Conservation (phyloP, 2,888 invertebrate genomes). For the Thymelicus acteon region DNA sequence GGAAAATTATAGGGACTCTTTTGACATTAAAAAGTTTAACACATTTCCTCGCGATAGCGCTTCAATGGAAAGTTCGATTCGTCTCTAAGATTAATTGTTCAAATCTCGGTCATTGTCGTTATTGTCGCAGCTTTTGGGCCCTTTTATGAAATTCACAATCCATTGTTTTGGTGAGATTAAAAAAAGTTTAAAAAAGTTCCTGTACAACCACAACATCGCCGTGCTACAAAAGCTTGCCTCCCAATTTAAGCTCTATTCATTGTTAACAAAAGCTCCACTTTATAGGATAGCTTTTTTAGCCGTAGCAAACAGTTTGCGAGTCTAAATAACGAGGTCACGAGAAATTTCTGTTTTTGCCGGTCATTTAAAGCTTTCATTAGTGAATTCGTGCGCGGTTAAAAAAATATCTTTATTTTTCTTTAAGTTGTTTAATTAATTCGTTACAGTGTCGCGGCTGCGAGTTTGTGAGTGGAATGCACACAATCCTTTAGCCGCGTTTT, state of each 20-base stretch:
- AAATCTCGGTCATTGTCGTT: constrained; percentile 65
- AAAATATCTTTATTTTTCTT: constrained; percentile 70
- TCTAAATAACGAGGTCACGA: constrained; percentile 77
- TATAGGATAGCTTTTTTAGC: constrained; percentile 42
- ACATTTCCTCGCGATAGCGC: constrained; percentile 25
- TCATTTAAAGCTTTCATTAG: constrained; percentile 82
- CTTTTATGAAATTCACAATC: constrained; percentile 74
- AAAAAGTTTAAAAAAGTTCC: constrained; percentile 71
- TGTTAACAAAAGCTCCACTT: constrained; percentile 39
- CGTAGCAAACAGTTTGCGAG: constrained; percentile 59
- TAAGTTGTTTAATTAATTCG: constrained; percentile 62
- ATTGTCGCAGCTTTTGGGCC: constrained; percentile 72
- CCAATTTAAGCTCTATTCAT: constrained; percentile 37
- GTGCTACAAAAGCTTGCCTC: constrained; percentile 33
- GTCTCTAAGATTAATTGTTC: constrained; percentile 77
- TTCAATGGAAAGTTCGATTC: constrained; percentile 63
- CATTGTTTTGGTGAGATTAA: constrained; percentile 77
- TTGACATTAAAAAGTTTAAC: constrained; percentile 32
- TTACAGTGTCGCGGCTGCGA: constrained; percentile 40
- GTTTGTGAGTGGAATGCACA: constrained; percentile 36
- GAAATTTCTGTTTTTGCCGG: constrained; percentile 70
- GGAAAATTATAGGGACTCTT: constrained; percentile 34
- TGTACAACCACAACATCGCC: constrained; percentile 47
- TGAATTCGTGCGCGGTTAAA: constrained; percentile 69
- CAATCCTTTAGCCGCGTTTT: constrained; percentile 4